phyloP scores from a whole-genome alignment of 2,888 invertebrate species.

The Troglohyphantes excavatus region DNA sequence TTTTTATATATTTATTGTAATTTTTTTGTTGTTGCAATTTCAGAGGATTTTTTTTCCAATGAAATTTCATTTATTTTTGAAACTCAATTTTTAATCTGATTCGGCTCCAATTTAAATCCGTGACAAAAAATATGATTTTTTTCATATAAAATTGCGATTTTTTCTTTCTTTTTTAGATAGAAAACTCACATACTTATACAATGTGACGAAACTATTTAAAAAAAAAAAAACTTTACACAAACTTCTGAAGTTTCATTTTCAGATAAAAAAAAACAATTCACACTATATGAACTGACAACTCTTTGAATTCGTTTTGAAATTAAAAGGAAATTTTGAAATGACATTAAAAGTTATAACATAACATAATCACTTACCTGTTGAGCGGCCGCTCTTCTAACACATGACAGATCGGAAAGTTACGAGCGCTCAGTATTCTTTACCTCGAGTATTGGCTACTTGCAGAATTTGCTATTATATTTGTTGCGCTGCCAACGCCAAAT shows the following conservation, averaged over 20 bases:
- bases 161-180: too few relatives aligned
- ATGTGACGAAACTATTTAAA: too few relatives aligned
- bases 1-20: too few relatives aligned
- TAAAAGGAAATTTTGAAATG: not conserved
- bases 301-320: not conserved
- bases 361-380: conserved; percentile 56
- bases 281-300: not conserved
- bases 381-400: not conserved
- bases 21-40: too few relatives aligned
- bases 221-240: not conserved
- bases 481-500: conserved; percentile 57
- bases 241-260: not conserved
- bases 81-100: too few relatives aligned
- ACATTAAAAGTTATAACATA: not conserved
- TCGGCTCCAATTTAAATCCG: too few relatives aligned
- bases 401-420: conserved; percentile 23
- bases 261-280: not conserved
- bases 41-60: too few relatives aligned
- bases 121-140: too few relatives aligned
- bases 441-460: conserved; percentile 14
- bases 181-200: too few relatives aligned
- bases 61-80: too few relatives aligned
- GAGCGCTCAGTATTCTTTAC: conserved; percentile 20
- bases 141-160: too few relatives aligned
- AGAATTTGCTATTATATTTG: conserved; percentile 39